These are phyloP conservation scores for Neuroscelio doddi DNA, from an alignment of 2,888 invertebrate species.

Conservation along the genomic window DNA sequence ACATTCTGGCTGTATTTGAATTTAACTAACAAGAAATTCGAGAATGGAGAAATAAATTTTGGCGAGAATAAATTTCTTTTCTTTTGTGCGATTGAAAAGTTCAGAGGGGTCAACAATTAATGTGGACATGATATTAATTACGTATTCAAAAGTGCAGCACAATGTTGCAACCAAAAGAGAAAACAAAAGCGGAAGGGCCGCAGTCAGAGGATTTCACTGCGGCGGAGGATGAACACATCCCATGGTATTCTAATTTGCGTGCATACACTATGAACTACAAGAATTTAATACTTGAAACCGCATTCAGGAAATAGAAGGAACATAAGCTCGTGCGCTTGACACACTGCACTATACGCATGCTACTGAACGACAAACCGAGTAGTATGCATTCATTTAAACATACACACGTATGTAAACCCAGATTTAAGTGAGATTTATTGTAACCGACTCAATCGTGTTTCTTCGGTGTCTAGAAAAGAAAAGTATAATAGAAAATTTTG, in stretches of 20 bases:
- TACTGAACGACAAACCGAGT: slow-evolving; percentile 34
- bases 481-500: slow-evolving; percentile 5
- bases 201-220: slow-evolving; percentile 11
- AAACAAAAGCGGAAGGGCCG: slow-evolving; percentile 29
- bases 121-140: slow-evolving; percentile 36
- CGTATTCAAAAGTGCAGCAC: slow-evolving; percentile 22
- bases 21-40: too few relatives aligned
- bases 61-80: slow-evolving; percentile 7
- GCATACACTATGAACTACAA: slow-evolving; percentile 44
- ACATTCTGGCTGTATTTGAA: too few relatives aligned
- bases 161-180: slow-evolving; percentile 17
- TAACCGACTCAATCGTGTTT: neutral
- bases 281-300: slow-evolving; percentile 65
- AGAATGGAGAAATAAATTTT: too few relatives aligned
- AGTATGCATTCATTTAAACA: slow-evolving; percentile 25
- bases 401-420: slow-evolving; percentile 5
- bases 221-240: slow-evolving; percentile 27
- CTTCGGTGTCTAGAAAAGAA: too few relatives aligned
- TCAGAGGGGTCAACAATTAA: slow-evolving; percentile 24
- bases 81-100: slow-evolving; percentile 28
- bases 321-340: slow-evolving; percentile 18
- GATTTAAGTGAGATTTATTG: slow-evolving; percentile 15
- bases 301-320: slow-evolving; percentile 41
- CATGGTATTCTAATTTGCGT: slow-evolving; percentile 49
- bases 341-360: slow-evolving; percentile 37